phyloP scores from a whole-genome alignment of 2,797 vertebrate species.

The Manis crassicaudata region DNA sequence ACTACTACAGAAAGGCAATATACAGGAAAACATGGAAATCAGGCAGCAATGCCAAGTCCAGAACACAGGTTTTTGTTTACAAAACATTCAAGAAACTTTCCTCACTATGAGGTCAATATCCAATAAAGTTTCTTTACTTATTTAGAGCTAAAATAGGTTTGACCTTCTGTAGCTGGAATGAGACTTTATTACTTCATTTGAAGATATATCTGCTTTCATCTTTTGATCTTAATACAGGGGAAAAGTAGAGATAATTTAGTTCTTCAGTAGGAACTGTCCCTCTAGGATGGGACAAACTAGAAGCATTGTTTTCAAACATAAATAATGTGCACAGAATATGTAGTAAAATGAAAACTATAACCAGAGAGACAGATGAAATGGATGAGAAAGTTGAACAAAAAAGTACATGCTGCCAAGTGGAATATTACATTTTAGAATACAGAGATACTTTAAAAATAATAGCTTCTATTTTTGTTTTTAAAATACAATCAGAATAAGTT shows the following conservation, averaged over 20 bases:
- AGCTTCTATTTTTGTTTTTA: slow-evolving; percentile 31
- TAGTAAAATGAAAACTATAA: slow-evolving; percentile 26
- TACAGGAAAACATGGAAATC: neutral
- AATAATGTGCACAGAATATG: neutral
- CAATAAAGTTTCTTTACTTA: neutral
- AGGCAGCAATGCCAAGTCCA: neutral
- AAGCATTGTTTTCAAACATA: slow-evolving; percentile 10
- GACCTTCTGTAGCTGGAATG: neutral
- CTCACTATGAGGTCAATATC: neutral
- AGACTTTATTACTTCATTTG: neutral
- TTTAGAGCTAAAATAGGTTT: neutral
- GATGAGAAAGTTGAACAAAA: slow-evolving; percentile 48
- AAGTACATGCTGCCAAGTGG: slow-evolving; percentile 67
- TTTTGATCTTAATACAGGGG: neutral
- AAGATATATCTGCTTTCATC: neutral
- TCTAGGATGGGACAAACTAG: neutral
- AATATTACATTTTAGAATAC: slow-evolving; percentile 71
- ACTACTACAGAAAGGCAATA: neutral
- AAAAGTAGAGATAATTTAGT: neutral
- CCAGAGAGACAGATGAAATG: slow-evolving; percentile 38
- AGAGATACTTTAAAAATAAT: slow-evolving; percentile 78
- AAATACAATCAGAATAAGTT: slow-evolving; percentile 11
- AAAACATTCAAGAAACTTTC: neutral
- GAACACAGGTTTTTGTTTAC: neutral
- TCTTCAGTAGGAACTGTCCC: neutral